Evolutionary conservation across 2,888 invertebrate species (phyloP).

Genomic region (Oligia fasciuncula): DNA sequence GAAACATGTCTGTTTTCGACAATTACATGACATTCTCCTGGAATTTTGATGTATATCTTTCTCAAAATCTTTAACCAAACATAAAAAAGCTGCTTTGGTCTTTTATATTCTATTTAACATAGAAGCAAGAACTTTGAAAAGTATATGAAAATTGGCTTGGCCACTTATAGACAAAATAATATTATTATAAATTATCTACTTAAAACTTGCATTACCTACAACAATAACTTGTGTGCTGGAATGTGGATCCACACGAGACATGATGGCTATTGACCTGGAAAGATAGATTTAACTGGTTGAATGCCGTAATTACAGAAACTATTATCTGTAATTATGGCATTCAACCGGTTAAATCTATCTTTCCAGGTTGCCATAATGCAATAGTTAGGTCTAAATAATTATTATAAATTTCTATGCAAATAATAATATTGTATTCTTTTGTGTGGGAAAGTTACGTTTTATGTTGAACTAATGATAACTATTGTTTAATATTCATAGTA

Average conservation of each 20-base stretch:
- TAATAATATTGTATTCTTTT: neutral
- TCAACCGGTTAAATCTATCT: neutral
- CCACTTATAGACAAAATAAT: neutral
- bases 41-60: neutral
- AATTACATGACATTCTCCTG: neutral
- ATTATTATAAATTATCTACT: neutral
- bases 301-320: too few species aligned
- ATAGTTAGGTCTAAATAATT: neutral
- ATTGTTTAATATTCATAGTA: conserved; percentile 8
- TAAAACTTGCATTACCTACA: neutral
- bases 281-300: too few species aligned
- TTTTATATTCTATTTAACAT: neutral
- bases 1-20: neutral
- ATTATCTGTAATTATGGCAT: neutral
- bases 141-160: neutral
- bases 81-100: neutral
- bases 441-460: neutral
- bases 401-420: neutral
- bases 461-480: neutral
- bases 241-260: neutral
- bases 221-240: neutral
- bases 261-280: too few species aligned
- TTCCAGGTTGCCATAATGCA: neutral
- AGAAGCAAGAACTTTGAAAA: neutral
- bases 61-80: neutral